phyloP scores from a whole-genome alignment of 2,113 vertebrate genomes.

The Felis chaus region DNA sequence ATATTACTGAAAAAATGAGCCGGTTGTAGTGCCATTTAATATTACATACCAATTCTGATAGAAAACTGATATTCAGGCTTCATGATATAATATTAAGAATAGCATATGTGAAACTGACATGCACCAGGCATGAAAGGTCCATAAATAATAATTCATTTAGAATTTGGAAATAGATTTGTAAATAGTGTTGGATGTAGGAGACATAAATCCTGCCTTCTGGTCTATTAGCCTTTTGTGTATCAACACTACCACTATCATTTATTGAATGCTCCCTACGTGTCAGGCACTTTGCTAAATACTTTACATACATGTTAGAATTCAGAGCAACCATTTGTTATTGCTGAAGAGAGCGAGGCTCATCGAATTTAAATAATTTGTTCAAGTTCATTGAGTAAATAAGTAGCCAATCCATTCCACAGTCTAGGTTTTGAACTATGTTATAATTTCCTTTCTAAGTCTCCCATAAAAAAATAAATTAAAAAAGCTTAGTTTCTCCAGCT shows the following conservation, averaged over 20 bases:
- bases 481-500: not conserved
- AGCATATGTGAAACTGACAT: not conserved
- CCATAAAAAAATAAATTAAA: not conserved
- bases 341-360: not conserved
- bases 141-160: not conserved
- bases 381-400: not conserved
- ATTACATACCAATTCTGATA: not conserved
- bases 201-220: not conserved
- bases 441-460: conserved; percentile 6
- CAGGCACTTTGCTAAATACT: not conserved
- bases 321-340: not conserved
- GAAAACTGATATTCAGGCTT: not conserved
- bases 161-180: not conserved
- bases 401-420: not conserved
- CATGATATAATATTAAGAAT: not conserved
- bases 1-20: conserved; percentile 49
- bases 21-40: conserved; percentile 4
- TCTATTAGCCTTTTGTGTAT: not conserved
- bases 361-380: not conserved
- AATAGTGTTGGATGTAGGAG: not conserved
- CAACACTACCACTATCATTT: not conserved
- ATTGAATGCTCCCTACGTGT: not conserved
- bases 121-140: not conserved
- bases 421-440: not conserved
- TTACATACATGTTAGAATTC: not conserved